Evolutionary conservation across 2,888 invertebrate species (phyloP).

Genomic region (Xanthia icteritia): DNA sequence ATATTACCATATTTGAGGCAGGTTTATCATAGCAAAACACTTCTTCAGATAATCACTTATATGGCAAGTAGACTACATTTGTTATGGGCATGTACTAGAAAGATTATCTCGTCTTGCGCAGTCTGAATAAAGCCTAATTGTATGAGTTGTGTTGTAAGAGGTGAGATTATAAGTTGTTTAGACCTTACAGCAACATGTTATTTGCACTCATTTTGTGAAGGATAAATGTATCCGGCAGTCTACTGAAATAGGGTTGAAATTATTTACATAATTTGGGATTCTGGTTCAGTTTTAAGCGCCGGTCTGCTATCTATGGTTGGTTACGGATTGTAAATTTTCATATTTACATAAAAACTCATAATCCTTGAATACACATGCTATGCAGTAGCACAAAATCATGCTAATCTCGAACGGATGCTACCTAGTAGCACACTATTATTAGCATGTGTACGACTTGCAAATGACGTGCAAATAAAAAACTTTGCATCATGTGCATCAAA

Average conservation of each 20-base stretch:
- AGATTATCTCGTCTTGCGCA: conserved; percentile 53
- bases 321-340: background rate
- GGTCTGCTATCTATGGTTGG: no score
- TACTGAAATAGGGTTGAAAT: conserved; percentile 6
- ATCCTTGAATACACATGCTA: background rate
- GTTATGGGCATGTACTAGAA: conserved; percentile 52
- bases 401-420: background rate
- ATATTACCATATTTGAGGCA: conserved; percentile 60
- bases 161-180: conserved; percentile 22
- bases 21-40: conserved; percentile 52
- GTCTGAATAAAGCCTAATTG: conserved; percentile 51
- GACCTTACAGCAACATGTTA: conserved; percentile 16
- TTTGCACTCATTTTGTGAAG: conserved; percentile 26
- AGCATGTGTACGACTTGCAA: background rate
- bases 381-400: background rate
- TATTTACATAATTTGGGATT: background rate
- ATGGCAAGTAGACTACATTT: conserved; percentile 52
- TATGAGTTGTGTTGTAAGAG: conserved; percentile 41
- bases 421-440: background rate
- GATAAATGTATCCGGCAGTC: background rate
- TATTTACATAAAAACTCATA: background rate
- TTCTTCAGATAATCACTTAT: conserved; percentile 59
- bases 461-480: background rate
- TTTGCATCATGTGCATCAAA: no score
- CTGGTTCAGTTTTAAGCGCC: background rate